Evolutionary conservation across 2,113 vertebrate genomes (phyloP).

Genomic region (Jacana jacana): DNA sequence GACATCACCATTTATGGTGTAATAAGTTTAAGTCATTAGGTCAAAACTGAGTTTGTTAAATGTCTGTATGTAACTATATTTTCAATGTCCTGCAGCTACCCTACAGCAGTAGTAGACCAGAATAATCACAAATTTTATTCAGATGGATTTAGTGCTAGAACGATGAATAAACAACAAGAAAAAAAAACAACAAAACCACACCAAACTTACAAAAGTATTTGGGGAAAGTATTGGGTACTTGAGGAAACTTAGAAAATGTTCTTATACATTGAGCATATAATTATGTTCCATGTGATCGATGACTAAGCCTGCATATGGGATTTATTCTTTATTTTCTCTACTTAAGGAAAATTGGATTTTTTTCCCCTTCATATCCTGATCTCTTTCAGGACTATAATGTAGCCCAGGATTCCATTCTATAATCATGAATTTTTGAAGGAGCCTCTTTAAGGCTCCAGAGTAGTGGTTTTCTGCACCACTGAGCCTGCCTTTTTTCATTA

Average conservation of each 20-base stretch:
- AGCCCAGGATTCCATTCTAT: slow-evolving; percentile 28
- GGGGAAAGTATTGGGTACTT: background rate
- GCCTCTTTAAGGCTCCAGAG: slow-evolving; percentile 17
- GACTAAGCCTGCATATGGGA: background rate
- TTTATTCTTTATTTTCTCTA: slow-evolving; percentile 20
- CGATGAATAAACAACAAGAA: background rate
- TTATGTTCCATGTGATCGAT: background rate
- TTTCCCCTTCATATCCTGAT: background rate
- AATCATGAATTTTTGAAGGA: slow-evolving; percentile 59
- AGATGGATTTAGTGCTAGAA: background rate
- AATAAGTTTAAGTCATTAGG: background rate
- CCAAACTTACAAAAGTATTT: background rate
- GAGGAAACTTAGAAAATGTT: background rate
- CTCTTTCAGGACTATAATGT: slow-evolving; percentile 10
- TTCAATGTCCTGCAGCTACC: background rate
- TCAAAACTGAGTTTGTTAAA: background rate
- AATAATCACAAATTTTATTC: background rate
- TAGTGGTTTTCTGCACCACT: slow-evolving; percentile 45
- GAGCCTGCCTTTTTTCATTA: slow-evolving; percentile 48
- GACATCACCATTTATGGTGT: background rate
- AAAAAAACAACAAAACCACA: background rate
- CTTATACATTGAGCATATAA: background rate
- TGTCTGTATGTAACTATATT: background rate
- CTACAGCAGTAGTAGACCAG: background rate
- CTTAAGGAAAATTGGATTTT: slow-evolving; percentile 34